Conservation (phyloP, 2,888 invertebrate genomes). For the Chydorus sphaericus region DNA sequence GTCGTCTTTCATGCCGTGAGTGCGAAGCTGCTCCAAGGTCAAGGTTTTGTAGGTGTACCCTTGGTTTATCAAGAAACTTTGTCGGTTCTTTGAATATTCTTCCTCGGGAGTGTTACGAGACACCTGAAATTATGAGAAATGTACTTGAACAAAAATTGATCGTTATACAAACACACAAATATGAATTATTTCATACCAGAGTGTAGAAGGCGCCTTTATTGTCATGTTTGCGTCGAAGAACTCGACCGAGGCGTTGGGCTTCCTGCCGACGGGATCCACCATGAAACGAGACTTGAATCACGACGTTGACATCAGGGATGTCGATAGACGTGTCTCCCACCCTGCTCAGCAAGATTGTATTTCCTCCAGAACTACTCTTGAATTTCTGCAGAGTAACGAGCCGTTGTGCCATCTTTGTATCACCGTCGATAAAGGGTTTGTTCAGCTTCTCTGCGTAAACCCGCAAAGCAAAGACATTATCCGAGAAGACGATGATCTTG, state of each 20-base stretch:
- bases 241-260: slow-evolving; percentile 91
- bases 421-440: slow-evolving; percentile 96
- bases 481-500: slow-evolving; percentile 98
- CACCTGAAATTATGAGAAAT: no score
- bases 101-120: slow-evolving; percentile 98
- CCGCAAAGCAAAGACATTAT: slow-evolving; percentile 95
- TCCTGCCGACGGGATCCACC: slow-evolving; percentile 96
- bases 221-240: slow-evolving; percentile 89
- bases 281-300: slow-evolving; percentile 97
- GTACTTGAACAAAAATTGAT: no score
- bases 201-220: slow-evolving; percentile 99
- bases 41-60: slow-evolving; percentile 99
- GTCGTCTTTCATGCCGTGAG: slow-evolving; percentile 82
- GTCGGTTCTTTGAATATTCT: slow-evolving; percentile 93
- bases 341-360: slow-evolving; percentile 98
- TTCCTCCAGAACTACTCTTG: slow-evolving; percentile 94
- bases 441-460: slow-evolving; percentile 96
- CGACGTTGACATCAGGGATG: slow-evolving; percentile 95
- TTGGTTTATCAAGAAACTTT: slow-evolving; percentile 95
- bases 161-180: no score
- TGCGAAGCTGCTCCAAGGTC: slow-evolving; percentile 79
- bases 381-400: slow-evolving; percentile 98
- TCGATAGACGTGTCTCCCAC: slow-evolving; percentile 99
- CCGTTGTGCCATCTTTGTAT: slow-evolving; percentile 81
- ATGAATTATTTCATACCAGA: no score